Percentiles rank a stretch among this genome's conserved stretches.
These are phyloP conservation scores for Drosophila anomalata DNA, from an alignment of 2,888 invertebrate species.

Conservation along the genomic window DNA sequence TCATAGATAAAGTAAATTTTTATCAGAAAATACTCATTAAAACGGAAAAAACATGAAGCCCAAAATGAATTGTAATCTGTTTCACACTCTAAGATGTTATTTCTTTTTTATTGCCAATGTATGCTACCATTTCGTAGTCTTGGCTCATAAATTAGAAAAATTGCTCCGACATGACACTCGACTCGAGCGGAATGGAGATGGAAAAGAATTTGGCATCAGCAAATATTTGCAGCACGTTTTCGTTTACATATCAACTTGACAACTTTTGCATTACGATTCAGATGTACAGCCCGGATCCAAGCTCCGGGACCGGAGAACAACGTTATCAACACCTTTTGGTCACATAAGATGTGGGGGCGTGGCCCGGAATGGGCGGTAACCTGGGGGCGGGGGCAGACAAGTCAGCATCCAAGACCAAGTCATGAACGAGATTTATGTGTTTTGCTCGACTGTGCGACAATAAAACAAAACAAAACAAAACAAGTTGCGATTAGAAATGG, in stretches of 20 bases:
- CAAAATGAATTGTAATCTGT: background rate
- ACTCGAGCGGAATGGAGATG: constrained; percentile 36
- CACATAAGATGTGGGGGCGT: constrained; percentile 41
- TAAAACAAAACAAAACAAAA: constrained; percentile 68
- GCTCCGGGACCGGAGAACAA: constrained; percentile 50
- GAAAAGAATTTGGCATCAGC: constrained; percentile 61
- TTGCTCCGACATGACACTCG: constrained; percentile 55
- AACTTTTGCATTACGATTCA: constrained; percentile 79
- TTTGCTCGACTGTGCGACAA: constrained; percentile 76
- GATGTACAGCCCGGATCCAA: constrained; percentile 63
- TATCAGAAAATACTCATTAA: background rate
- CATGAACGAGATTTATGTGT: constrained; percentile 79
- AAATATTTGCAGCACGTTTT: constrained; percentile 79
- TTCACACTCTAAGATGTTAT: background rate
- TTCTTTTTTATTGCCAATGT: constrained; percentile 27
- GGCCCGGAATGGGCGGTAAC: background rate
- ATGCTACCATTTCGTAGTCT: constrained; percentile 5
- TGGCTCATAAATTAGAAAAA: constrained; percentile 70
- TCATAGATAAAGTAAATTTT: no score
- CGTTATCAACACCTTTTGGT: constrained; percentile 73
- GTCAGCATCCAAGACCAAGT: constrained; percentile 52
- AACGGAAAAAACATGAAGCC: background rate
- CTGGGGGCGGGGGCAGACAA: constrained; percentile 19
- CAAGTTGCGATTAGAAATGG: constrained; percentile 78
- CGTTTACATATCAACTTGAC: constrained; percentile 78